Percentiles rank a stretch among this genome's conserved stretches.
Conservation (phyloP, 2,888 invertebrate genomes). For the Sphaerolaimus hirsutus region DNA sequence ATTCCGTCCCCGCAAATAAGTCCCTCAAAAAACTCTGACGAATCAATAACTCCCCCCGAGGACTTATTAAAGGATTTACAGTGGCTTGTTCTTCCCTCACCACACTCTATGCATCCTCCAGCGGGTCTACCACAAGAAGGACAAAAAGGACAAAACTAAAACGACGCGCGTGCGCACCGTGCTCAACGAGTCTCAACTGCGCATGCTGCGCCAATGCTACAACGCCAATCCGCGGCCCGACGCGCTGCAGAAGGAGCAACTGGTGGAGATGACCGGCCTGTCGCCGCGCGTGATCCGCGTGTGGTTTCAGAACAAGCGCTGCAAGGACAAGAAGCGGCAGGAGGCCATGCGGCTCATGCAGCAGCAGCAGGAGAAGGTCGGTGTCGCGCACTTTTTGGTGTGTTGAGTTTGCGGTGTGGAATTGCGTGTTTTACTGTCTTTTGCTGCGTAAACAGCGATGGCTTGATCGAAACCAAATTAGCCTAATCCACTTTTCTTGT, state of each 20-base stretch:
- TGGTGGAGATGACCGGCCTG: conserved; percentile 92
- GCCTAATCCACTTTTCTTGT: neutral
- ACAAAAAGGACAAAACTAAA: conserved; percentile 37
- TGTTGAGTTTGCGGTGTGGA: neutral
- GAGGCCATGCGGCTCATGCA: conserved; percentile 88
- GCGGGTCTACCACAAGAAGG: no score
- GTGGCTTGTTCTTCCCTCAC: no score
- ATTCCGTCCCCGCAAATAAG: no score
- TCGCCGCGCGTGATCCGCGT: conserved; percentile 92
- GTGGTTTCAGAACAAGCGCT: conserved; percentile 86
- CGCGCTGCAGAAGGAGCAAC: conserved; percentile 93
- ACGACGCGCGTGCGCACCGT: conserved; percentile 95
- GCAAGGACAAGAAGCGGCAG: conserved; percentile 89
- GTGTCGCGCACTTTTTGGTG: conserved; percentile 10
- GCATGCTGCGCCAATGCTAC: conserved; percentile 87
- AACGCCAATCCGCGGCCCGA: conserved; percentile 91
- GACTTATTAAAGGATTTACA: no score
- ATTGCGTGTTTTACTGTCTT: neutral
- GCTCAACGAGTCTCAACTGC: conserved; percentile 88
- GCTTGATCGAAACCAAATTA: neutral
- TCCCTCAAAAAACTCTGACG: no score
- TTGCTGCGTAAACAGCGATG: neutral
- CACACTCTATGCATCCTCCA: no score
- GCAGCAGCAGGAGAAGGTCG: conserved; percentile 76
- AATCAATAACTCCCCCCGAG: no score